Base-by-base conservation (phyloP, 2,113 vertebrate species). In the Phrynocephalus versicolor region DNA sequence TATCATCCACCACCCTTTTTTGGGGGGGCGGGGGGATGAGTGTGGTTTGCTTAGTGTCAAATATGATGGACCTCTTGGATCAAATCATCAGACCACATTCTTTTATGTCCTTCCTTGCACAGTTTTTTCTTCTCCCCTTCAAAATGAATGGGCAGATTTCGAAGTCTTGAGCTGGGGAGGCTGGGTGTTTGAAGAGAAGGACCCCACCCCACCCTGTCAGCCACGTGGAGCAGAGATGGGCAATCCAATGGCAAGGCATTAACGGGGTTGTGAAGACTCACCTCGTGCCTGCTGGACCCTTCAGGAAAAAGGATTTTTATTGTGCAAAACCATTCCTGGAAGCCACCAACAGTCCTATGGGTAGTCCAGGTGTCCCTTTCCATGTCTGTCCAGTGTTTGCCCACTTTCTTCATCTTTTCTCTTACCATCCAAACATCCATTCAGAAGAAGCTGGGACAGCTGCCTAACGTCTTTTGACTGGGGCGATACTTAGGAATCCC, bases 51-150 rank as follows among this genome's bases (percentile, higher is more conserved):
- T 84, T 85, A 77, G 35, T 27, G 21, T 37, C 74, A 70, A 39
- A 39, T 58, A 57, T 35, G 67, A 79, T 41, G n/a, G 70, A 45
- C 60, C 73, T 51, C 78, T 65, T 73, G 80, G 84, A 86, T 86
- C 77, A 73, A 64, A 86, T 86, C 84, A 65, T 64, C n/a, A 64
- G 80, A 73, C 84, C 78, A 35, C 84, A 65, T 51, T 35, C 37
- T 72, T 85, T 64, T 55, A 77, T 73, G 77, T 73, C 72, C 57
- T 80, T 73, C 72, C 57, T 80, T 64, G 84, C 39, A 80, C 67
- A 77, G 39, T 69, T 67, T 69, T 30, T 12, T 13, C 3, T 19
- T n/a, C 9, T n/a, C 18, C 19, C 27, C 39, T 23, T 55, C 58
- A 81, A 86, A n/a, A 64, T 80, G 67, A 84, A 76, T n/a, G 15